Conservation (phyloP, 2,888 invertebrate genomes). For the Calliopum simillimum region DNA sequence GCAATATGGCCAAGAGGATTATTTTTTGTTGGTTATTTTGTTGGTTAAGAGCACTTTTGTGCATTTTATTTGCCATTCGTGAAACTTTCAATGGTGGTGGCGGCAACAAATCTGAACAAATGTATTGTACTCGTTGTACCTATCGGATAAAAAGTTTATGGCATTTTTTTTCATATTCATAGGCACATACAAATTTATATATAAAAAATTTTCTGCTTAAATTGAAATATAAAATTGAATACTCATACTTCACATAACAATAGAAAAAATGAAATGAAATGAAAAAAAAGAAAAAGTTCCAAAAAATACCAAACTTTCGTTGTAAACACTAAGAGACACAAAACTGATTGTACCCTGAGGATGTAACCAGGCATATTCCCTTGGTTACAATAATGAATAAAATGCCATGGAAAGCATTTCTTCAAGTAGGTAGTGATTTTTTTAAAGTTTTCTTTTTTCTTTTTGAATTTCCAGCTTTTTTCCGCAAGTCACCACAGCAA, state of each 20-base stretch:
- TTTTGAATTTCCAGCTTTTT: slow-evolving; percentile 4
- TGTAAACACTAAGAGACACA: slow-evolving; percentile 30
- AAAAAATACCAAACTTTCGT: slow-evolving; percentile 13
- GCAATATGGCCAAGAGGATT: slow-evolving; percentile 31
- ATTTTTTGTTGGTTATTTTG: slow-evolving; percentile 14
- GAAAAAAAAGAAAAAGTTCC: background rate
- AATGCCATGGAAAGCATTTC: background rate
- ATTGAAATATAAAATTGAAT: too few species aligned
- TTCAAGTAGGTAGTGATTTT: slow-evolving; percentile 20
- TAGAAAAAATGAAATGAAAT: too few species aligned
- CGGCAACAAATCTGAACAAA: too few species aligned
- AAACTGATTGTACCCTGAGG: slow-evolving; percentile 30
- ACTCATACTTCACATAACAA: too few species aligned
- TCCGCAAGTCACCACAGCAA: background rate
- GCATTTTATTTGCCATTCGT: slow-evolving; percentile 19
- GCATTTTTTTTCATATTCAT: too few species aligned
- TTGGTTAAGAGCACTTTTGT: slow-evolving; percentile 18
- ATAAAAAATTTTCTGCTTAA: too few species aligned
- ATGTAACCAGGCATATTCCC: slow-evolving; percentile 8
- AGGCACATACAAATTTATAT: too few species aligned
- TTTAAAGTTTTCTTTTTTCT: background rate
- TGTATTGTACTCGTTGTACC: too few species aligned
- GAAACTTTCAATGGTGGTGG: too few species aligned
- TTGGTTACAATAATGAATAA: background rate
- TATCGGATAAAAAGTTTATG: too few species aligned